Conservation (phyloP, 2,888 invertebrate species). For the Linnaemya tessellans region DNA sequence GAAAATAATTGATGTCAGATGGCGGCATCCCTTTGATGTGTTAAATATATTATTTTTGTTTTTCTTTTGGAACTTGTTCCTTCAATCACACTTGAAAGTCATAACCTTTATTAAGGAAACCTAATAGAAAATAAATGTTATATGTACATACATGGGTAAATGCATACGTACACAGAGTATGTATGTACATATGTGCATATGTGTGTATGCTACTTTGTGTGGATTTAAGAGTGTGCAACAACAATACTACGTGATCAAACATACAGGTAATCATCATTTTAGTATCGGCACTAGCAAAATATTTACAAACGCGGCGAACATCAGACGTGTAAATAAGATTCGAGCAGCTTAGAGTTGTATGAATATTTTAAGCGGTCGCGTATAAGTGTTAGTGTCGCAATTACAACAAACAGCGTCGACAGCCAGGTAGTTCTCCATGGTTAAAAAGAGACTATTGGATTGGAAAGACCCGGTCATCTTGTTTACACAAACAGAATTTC, state of each 20-base stretch:
- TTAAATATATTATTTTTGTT: constrained; percentile 14
- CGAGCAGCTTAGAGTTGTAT: not conserved
- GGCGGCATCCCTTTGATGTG: constrained; percentile 60
- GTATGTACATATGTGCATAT: not conserved
- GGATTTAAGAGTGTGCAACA: constrained; percentile 39
- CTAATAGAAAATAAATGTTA: constrained; percentile 54
- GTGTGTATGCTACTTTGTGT: constrained; percentile 11
- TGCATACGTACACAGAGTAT: not conserved
- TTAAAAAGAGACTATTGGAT: constrained; percentile 4
- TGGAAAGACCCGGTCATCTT: constrained; percentile 31
- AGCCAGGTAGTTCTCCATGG: constrained; percentile 39
- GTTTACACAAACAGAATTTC: constrained; percentile 32
- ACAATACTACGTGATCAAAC: constrained; percentile 41
- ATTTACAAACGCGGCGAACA: constrained; percentile 70
- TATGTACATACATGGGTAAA: not conserved
- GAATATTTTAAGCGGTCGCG: constrained; percentile 48
- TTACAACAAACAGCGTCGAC: constrained; percentile 21
- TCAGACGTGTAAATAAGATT: constrained; percentile 40
- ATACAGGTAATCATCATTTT: constrained; percentile 68
- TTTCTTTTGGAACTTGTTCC: constrained; percentile 36
- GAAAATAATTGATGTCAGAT: constrained; percentile 51
- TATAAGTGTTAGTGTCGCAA: constrained; percentile 63
- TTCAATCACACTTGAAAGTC: constrained; percentile 57
- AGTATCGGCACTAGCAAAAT: constrained; percentile 64
- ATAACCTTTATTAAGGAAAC: constrained; percentile 50